Conservation (phyloP, 2,888 invertebrate genomes). For the Callosobruchus maculatus region DNA sequence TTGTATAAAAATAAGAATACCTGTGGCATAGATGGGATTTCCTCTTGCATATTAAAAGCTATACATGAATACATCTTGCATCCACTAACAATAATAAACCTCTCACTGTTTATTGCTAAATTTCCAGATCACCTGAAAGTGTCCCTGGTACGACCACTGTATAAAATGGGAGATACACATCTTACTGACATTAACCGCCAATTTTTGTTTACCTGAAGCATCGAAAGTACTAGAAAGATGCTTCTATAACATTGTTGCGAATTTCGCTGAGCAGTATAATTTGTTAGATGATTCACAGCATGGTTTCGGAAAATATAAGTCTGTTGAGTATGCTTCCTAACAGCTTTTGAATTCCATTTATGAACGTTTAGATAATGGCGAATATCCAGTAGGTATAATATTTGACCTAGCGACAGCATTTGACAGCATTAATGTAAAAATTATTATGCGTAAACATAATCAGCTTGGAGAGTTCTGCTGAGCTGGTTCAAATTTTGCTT, state of each 20-base stretch:
- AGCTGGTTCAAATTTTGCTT: background rate
- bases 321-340: background rate
- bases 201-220: slow-evolving; percentile 46
- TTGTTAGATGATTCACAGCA: slow-evolving; percentile 3
- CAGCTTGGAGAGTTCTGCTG: background rate
- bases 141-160: background rate
- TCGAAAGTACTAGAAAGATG: slow-evolving; percentile 4
- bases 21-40: too few relatives aligned
- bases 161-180: slow-evolving; percentile 31
- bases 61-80: too few relatives aligned
- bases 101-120: too few relatives aligned
- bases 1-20: too few relatives aligned
- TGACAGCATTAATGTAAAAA: slow-evolving; percentile 3
- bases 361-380: background rate
- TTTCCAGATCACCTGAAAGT: background rate
- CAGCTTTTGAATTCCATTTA: background rate
- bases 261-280: slow-evolving; percentile 6
- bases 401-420: slow-evolving; percentile 7
- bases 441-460: background rate
- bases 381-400: slow-evolving; percentile 3
- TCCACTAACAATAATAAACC: background rate
- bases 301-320: slow-evolving; percentile 5
- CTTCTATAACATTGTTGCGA: slow-evolving; percentile 4
- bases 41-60: too few relatives aligned
- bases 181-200: slow-evolving; percentile 52